Evolutionary conservation across 1,140 invertebrate genomes (phyloP).

Genomic region (Drosophila arawakana): DNA sequence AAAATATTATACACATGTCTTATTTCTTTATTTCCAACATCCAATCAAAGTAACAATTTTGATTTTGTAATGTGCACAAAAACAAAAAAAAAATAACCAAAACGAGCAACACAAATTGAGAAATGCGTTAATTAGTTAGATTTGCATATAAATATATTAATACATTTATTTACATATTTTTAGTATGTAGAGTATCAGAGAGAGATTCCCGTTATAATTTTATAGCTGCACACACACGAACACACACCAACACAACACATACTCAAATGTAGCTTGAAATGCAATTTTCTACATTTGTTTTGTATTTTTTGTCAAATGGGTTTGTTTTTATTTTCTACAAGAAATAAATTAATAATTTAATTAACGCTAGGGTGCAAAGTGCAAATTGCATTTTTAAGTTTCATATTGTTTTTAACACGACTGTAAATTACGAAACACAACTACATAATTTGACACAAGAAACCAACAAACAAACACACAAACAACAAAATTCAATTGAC

Average conservation of each 20-base stretch:
- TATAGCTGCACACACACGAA: conserved; percentile 21
- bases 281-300: conserved; percentile 53
- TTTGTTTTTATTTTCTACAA: conserved; percentile 21
- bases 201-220: conserved; percentile 22
- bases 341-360: conserved; percentile 8
- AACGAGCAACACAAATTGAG: conserved; percentile 2
- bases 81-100: conserved; percentile 21
- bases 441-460: conserved; percentile 12
- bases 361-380: conserved; percentile 24
- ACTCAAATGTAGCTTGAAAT: conserved; percentile 47
- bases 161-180: conserved; percentile 14
- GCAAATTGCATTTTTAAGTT: conserved; percentile 37
- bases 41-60: conserved; percentile 25
- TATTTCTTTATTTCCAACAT: conserved; percentile 17
- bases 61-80: conserved; percentile 39
- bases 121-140: conserved; percentile 31
- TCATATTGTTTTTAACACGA: conserved; percentile 29
- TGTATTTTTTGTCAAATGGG: conserved; percentile 17
- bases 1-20: background rate
- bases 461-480: conserved; percentile 1
- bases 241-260: background rate
- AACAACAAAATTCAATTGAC: conserved; percentile 33
- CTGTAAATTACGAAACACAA: conserved; percentile 43
- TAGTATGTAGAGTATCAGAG: conserved; percentile 23
- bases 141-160: conserved; percentile 14